Base-by-base conservation (phyloP, 2,113 vertebrate genomes). In the Syngnathoides biaculeatus region DNA sequence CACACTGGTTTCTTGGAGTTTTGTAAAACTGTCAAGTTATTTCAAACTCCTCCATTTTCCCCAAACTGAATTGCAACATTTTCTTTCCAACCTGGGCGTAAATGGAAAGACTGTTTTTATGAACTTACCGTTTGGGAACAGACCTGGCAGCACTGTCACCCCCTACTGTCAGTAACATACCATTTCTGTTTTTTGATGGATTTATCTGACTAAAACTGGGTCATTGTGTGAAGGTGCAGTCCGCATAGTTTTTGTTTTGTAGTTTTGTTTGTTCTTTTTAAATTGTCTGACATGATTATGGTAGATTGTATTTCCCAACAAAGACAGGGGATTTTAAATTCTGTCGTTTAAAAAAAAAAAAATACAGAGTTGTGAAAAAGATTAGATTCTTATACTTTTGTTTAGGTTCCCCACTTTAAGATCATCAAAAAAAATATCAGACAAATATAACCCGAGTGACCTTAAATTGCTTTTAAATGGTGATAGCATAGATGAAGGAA, bases 321-420 rank as follows among this genome's bases (percentile, higher is more conserved):
- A 77, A 84, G 22, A 77, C 67, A 67, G 68, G 48, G 39, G 82
- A 73, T 79, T 80, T 57, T 79, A 78, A 58, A 74, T 75, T 74
- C 60, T 15, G 43, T 26, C 40, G 20, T 12, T 64, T 0, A 30
- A 50, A 65, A 30, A 42, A 45, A 3, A 42, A 30, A 42, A 45
- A 3, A 42, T 26, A 55, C 17, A 35, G 26, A 20, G 30, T 6
- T 6, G 30, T 35, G 30, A 35, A 35, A 35, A 35, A 35, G 30
- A 35, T 6, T 35, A 35, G 30, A 5, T 35, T 35, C 30, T 35
- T 35, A 35, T 1, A 35, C 6, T 35, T 35, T 35, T 35, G 4
- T 5, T 5, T 35, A 35, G 30, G 3, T 35, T 6, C 30, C 30
- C 30, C 30, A 35, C 30, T 35, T 35, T 1, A 35, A 35, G 30